Evolutionary conservation across 2,113 vertebrate genomes (phyloP).

Genomic region (Aythya baeri): DNA sequence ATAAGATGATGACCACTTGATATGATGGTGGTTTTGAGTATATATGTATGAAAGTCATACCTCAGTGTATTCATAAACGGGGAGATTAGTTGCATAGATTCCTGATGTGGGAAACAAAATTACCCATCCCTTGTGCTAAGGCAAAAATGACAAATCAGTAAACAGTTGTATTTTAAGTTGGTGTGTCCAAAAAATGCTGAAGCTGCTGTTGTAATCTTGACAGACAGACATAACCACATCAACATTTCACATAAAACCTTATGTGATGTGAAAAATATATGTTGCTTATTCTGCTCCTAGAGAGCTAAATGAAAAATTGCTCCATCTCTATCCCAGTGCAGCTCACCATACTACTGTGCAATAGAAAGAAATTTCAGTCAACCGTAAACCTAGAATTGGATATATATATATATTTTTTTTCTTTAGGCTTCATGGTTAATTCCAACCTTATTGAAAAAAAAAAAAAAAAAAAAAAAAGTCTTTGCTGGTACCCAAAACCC

Average conservation of each 20-base stretch:
- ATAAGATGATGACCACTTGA: neutral
- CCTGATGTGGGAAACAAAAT: neutral
- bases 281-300: neutral
- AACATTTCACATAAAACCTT: neutral
- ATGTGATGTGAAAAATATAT: neutral
- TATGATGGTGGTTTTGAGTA: neutral
- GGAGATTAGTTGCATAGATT: neutral
- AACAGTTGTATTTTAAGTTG: neutral
- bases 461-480: neutral
- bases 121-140: neutral
- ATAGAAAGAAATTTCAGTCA: neutral
- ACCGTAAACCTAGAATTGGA: neutral
- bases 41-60: neutral
- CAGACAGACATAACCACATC: neutral
- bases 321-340: neutral
- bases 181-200: neutral
- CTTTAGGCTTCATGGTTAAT: neutral
- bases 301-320: neutral
- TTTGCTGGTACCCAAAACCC: neutral
- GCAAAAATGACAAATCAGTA: neutral
- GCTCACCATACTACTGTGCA: neutral
- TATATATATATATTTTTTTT: neutral
- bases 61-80: neutral
- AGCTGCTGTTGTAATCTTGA: neutral
- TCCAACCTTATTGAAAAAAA: neutral